Evolutionary conservation across 2,888 invertebrate species (phyloP), one percentile per base, ranked within the genome.

Genomic region (Girardia tigrina): DNA sequence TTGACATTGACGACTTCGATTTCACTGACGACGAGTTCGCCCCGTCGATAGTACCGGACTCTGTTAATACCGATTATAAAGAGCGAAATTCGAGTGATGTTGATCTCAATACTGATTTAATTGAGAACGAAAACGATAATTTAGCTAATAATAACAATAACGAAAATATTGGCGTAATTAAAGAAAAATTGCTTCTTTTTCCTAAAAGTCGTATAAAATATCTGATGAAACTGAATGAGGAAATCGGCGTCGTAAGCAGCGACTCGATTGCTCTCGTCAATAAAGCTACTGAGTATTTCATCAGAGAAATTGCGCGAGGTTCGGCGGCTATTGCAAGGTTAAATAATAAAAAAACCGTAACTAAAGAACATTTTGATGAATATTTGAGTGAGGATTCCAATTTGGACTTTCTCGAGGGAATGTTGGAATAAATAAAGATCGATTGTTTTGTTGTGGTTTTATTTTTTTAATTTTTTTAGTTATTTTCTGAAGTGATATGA

Each of bases 261-360:
- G 56, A 56, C 23, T 56, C 56, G 4, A 56, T 56, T 12, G n/a
- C 56, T 2, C n/a, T 56, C 4, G 23, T 56, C 23, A 56, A 56
- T 56, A 56, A 56, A 56, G 56, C 56, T 56, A 56, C 56, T 8
- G 56, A 56, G 23, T 56, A 56, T 56, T 56, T 56, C 23, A n/a
- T 56, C n/a, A 4, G n/a, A 23, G 56, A 56, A 8, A 56, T 56
- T 56, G 56, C n/a, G 2, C n/a, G 23, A 56, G 56, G 56, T 16
- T n/a, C 56, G n/a, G 56, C 56, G 4, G n/a, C n/a, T 56, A 20
- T 56, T 56, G 56, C 56, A 6, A n/a, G 23, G n/a, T 56, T 56
- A n/a, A 20, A n/a, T 4, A 56, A 56, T 56, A 56, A 56, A 56
- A 56, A 56, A 56, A 56, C 56, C 4, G 23, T 56, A 20, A 56